phyloP scores from a whole-genome alignment of 2,797 vertebrate genomes.

The Cyprinodon diabolis region DNA sequence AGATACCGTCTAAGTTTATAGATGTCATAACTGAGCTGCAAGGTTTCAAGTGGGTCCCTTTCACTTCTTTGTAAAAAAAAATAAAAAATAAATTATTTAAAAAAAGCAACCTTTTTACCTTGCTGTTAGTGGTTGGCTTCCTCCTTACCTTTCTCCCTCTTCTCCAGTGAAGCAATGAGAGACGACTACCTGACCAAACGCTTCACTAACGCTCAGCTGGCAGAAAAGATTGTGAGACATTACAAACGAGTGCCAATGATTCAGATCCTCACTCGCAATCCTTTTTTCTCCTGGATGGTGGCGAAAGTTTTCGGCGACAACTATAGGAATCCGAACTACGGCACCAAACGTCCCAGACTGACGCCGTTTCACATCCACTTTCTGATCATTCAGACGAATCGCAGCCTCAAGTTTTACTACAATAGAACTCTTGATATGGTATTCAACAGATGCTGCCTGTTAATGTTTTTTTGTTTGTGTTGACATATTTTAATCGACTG shows the following conservation, averaged over 20 bases:
- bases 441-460: not conserved
- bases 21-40: conserved; percentile 69
- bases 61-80: not conserved
- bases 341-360: conserved; percentile 50
- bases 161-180: conserved; percentile 62
- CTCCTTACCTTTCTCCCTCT: conserved; percentile 1
- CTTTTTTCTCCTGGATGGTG: conserved; percentile 70
- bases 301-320: conserved; percentile 54
- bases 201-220: conserved; percentile 26
- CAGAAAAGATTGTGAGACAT: conserved; percentile 43
- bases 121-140: not conserved
- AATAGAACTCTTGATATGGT: conserved; percentile 47
- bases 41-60: conserved; percentile 69
- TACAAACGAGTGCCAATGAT: conserved; percentile 59
- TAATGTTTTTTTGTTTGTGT: not conserved
- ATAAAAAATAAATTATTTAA: no score
- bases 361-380: conserved; percentile 69
- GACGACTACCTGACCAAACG: conserved; percentile 73
- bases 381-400: conserved; percentile 71
- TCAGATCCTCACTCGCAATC: conserved; percentile 62
- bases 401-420: conserved; percentile 68
- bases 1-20: conserved; percentile 67
- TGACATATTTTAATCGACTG: not conserved
- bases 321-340: conserved; percentile 27
- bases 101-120: not conserved